Evolutionary conservation across 2,888 invertebrate species (phyloP).

Genomic region (Panopea generosa): DNA sequence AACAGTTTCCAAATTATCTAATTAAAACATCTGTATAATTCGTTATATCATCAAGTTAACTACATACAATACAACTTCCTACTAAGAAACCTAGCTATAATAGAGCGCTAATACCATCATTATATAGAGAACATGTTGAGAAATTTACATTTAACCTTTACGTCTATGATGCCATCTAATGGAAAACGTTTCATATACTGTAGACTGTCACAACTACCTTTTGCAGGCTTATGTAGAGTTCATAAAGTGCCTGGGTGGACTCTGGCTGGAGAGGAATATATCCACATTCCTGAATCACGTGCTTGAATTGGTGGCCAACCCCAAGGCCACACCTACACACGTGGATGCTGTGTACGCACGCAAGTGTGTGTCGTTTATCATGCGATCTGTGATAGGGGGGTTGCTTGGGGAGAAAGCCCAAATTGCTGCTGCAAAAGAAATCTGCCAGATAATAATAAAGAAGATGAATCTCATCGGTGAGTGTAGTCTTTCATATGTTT

Average conservation of each 20-base stretch:
- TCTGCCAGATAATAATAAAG: slow-evolving; percentile 95
- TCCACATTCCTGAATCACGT: slow-evolving; percentile 94
- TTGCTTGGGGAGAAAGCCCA: slow-evolving; percentile 99
- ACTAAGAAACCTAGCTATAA: no score
- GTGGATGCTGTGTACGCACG: slow-evolving; percentile 99
- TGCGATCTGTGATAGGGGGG: slow-evolving; percentile 95
- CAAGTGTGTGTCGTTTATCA: slow-evolving; percentile 98
- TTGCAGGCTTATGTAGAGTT: slow-evolving; percentile 97
- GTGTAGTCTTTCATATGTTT: no score
- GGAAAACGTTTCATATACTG: no score
- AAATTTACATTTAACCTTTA: no score
- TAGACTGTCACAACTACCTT: no score
- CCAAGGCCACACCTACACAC: slow-evolving; percentile 97
- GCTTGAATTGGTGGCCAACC: slow-evolving; percentile 95
- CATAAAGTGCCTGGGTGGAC: slow-evolving; percentile 95
- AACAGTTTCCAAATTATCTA: no score
- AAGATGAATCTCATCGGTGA: slow-evolving; percentile 91
- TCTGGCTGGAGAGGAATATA: slow-evolving; percentile 97
- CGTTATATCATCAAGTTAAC: no score
- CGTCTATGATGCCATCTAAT: no score
- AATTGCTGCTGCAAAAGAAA: slow-evolving; percentile 95
- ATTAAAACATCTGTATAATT: no score
- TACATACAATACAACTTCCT: no score
- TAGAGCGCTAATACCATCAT: no score
- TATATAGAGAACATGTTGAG: no score